Evolutionary conservation across 2,797 vertebrate species (phyloP), one percentile per base, ranked within the genome.

Genomic region (Xenopus petersii): DNA sequence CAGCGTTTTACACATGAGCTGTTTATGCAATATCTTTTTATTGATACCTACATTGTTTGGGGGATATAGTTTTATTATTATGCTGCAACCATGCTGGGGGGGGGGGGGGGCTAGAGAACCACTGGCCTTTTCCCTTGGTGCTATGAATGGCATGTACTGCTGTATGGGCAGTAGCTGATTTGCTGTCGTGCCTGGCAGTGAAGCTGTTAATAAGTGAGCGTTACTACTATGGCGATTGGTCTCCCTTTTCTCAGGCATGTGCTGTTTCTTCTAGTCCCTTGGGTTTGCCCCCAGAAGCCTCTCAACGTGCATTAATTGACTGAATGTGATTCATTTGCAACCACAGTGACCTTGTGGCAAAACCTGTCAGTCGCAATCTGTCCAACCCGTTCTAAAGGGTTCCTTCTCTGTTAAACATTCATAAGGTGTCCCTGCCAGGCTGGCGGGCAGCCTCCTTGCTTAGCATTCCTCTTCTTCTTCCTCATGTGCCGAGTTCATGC

Each of bases 251-350:
- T 33, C 36, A 42, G 36, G 36, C 36, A 42, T 42, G 36, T 42
- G 36, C 66, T 58, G 17, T 63, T 56, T 73, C 71, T 26, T 17
- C 13, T 24, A 49, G 7, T 74, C 72, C 71, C 72, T 26, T 47
- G 64, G 26, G 72, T 47, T 48, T 74, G 24, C 64, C 64, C 72
- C 64, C 64, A 60, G 55, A 74, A 60, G 55, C 49, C 72, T 60
- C 64, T 74, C 72, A 49, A 67, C 49, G 36, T 49, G 55, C 55
- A 67, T 67, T 67, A 74, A 74, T 74, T 74, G 72, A 67, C 54
- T 60, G 55, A 74, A 48, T 74, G 64, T 51, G 64, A 74, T 74
- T 74, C 72, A 74, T 74, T 74, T 74, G 72, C 72, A 74, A 59
- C 65, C 64, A 21, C 64, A 51, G 55, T 67, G 64, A 74, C 64